Percentiles rank a stretch among this genome's conserved stretches.
phyloP scores from a whole-genome alignment of 2,113 vertebrate genomes.

The Mus musculus region GRCm39 chr5:5491001-5491500 shows the following conservation, averaged over 20 bases:
- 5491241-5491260: background rate
- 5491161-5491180: background rate
- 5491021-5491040: background rate
- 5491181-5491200: background rate
- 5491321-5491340: background rate
- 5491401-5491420: background rate
- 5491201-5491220: background rate
- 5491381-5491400: background rate
- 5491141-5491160: background rate
- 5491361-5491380: background rate
- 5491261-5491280: no score
- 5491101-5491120: background rate
- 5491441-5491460: background rate
- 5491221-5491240: background rate
- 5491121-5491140: background rate
- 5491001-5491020: constrained; percentile 4
- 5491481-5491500: constrained; percentile 29
- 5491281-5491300: background rate
- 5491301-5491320: background rate
- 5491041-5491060: background rate
- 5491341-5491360: background rate
- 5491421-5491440: background rate
- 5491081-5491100: background rate
- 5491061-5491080: background rate
- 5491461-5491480: constrained; percentile 31